Percentiles rank a stretch among this genome's conserved stretches.
phyloP scores from a whole-genome alignment of 35 echinoderm and acorn worm genomes.

The Ptychodera flava region DNA sequence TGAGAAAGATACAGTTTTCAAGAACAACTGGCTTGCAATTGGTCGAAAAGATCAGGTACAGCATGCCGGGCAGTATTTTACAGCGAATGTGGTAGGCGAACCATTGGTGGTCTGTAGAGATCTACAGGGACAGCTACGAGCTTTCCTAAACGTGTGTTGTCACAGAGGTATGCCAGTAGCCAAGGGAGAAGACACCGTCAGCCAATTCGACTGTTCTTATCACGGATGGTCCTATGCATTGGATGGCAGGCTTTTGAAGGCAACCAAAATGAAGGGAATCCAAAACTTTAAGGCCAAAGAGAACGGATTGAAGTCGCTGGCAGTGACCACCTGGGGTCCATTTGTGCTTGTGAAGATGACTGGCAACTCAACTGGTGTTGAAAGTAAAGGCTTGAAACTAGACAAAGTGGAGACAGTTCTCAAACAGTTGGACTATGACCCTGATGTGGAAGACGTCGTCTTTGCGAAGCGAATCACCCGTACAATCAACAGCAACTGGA shows the following conservation, averaged over 20 bases:
- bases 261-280: background rate
- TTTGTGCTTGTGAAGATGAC: background rate
- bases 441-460: background rate
- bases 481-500: background rate
- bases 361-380: too few species aligned
- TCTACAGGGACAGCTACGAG: background rate
- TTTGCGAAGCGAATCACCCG: background rate
- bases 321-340: background rate
- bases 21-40: too few species aligned
- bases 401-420: background rate
- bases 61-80: too few species aligned
- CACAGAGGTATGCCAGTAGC: background rate
- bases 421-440: background rate
- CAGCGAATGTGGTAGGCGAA: background rate
- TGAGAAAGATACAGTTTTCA: too few species aligned
- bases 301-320: background rate
- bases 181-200: background rate
- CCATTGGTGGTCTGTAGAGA: background rate
- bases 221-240: background rate
- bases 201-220: background rate
- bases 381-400: background rate
- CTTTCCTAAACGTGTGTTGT: background rate
- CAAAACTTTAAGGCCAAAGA: background rate
- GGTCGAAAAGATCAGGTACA: too few species aligned
- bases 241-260: background rate